Base-by-base conservation (phyloP, 2,113 vertebrate species). In the Scytalopus superciliaris region DNA sequence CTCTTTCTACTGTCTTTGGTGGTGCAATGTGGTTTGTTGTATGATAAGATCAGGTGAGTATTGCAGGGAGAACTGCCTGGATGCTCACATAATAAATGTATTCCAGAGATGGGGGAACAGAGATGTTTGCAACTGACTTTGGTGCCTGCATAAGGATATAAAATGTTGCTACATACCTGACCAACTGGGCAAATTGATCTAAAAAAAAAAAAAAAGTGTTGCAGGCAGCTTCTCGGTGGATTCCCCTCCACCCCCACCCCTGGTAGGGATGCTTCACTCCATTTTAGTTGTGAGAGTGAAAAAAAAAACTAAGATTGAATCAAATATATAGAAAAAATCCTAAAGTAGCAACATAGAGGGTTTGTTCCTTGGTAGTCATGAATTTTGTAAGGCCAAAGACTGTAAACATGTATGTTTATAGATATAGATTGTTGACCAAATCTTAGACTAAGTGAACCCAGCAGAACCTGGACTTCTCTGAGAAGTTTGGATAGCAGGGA, bases 211-310 rank as follows among this genome's bases (percentile, higher is more conserved):
- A n/a, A n/a, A n/a, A n/a, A n/a, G n/a, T n/a, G 30, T 22, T 47
- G 11, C 78, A 75, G 33, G 15, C 10, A 45, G 10, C 24, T 82
- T 53, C n/a, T 30, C 10, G 16, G 10, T 39, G 19, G 7, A 39
- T 68, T 45, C 3, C 5, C 6, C 15, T 17, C 10, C 1, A 8
- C 24, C 45, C 30, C n/a, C n/a, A n/a, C n/a, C n/a, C n/a, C n/a
- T n/a, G 53, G 45, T 25, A 68, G 23, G 14, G 13, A 31, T 47
- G 16, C 15, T 33, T n/a, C 28, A 19, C 24, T 68, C 39, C 17
- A 8, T 60, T 60, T 68, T 60, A n/a, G 3, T 8, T 53, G 10
- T 60, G 28, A 27, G 13, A 60, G 10, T 30, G 30, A 60, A 77
- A 82, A n/a, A 6, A 81, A 37, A 5, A 42, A 59, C 23, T 24